Evolutionary conservation across 2,113 vertebrate species (phyloP), one percentile per base, ranked within the genome.

Genomic region (Paedocypris sp.): DNA sequence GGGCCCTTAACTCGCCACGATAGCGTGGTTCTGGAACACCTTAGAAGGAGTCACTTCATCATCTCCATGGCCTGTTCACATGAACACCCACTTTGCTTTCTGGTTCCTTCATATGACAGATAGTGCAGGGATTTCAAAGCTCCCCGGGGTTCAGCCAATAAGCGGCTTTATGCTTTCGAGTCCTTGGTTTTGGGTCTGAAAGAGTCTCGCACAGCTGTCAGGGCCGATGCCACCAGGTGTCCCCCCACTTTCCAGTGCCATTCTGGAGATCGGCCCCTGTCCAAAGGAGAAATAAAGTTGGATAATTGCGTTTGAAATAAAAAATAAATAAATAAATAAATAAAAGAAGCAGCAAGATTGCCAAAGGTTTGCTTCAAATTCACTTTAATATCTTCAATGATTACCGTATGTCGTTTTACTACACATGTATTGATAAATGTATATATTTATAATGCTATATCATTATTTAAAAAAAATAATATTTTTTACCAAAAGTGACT

Each of bases 211-310:
- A 90, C 69, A 5, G 79, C 71, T 60, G 75, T 45, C 18, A 90
- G 73, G 25, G 71, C 57, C 0, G 79, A 72, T 58, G 84, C 77
- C 72, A 88, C 77, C 11, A 77, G 77, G 18, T 81, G 79, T 25
- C 87, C 85, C 42, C 78, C 75, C 26, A 81, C 82, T 74, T 68
- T 83, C 57, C 77, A 71, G 80, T 89, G 76, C 88, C 88, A 89
- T 62, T 82, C 81, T 20, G 60, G 74, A 2, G 85, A 84, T 26
- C 80, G 82, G n/a, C 87, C 87, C 66, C 87, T 90, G 73, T 6
- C 72, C 58, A 65, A 50, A 32, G 16, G n/a, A 9, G 41, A 49
- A 60, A 33, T 33, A n/a, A 12, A 16, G 25, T 62, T 54, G 23
- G 15, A 10, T 28, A 22, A 23, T 54, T 3, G 5, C 12, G 20